Evolutionary conservation across 2,113 vertebrate species (phyloP).

Genomic region (Lontra canadensis): DNA sequence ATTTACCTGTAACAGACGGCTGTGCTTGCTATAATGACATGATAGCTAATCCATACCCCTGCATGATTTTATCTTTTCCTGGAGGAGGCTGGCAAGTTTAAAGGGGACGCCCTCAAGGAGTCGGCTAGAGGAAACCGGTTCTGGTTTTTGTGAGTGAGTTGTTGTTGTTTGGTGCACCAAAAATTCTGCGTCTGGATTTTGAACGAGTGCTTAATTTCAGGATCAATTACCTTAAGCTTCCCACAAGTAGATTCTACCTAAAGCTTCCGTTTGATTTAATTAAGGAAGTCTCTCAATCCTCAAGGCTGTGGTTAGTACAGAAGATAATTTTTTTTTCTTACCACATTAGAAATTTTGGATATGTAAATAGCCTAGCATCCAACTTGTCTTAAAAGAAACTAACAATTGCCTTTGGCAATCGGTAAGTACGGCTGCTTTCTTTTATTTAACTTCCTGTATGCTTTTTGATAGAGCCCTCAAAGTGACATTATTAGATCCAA

Average conservation of each 20-base stretch:
- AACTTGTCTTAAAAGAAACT: slow-evolving; percentile 51
- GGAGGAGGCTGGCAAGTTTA: slow-evolving; percentile 57
- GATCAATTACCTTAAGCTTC: slow-evolving; percentile 68
- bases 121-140: slow-evolving; percentile 52
- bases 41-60: slow-evolving; percentile 78
- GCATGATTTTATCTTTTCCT: slow-evolving; percentile 78
- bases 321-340: slow-evolving; percentile 40
- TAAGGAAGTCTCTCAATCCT: slow-evolving; percentile 28
- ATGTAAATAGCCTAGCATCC: slow-evolving; percentile 51
- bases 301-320: slow-evolving; percentile 48
- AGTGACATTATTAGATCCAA: neutral
- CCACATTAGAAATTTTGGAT: slow-evolving; percentile 52
- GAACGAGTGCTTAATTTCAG: slow-evolving; percentile 66
- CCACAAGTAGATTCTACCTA: slow-evolving; percentile 63
- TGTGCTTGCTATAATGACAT: slow-evolving; percentile 77
- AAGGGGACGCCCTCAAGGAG: slow-evolving; percentile 69
- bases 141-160: slow-evolving; percentile 12
- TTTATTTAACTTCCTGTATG: slow-evolving; percentile 50
- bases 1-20: slow-evolving; percentile 82
- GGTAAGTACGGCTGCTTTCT: neutral
- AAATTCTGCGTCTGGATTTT: slow-evolving; percentile 44
- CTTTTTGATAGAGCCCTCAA: slow-evolving; percentile 52
- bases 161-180: slow-evolving; percentile 54
- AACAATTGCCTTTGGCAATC: slow-evolving; percentile 36
- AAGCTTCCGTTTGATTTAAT: slow-evolving; percentile 64